phyloP scores from a whole-genome alignment of 1,140 invertebrate species.

The Drosophila lowei region DNA sequence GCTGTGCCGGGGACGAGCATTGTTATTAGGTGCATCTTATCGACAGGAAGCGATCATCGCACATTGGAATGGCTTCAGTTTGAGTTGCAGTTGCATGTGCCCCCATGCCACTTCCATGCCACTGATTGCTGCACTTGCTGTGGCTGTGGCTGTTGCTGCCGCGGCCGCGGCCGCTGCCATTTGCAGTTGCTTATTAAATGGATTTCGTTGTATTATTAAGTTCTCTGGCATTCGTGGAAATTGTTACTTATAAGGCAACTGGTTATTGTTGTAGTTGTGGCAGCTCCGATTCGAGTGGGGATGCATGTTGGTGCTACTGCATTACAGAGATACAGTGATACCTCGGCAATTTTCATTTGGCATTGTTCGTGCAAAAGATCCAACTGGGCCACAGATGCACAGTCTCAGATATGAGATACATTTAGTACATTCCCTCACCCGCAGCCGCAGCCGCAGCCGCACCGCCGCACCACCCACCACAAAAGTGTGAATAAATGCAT shows the following conservation, averaged over 20 bases:
- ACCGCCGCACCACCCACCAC: constrained; percentile 18
- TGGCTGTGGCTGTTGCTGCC: constrained; percentile 4
- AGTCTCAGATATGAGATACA: constrained; percentile 29
- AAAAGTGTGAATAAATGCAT: constrained; percentile 73
- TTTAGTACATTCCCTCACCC: constrained; percentile 2
- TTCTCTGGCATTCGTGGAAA: constrained; percentile 74
- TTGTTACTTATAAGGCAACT: constrained; percentile 63
- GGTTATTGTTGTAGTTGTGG: constrained; percentile 19
- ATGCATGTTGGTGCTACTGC: constrained; percentile 39
- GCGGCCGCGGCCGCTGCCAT: constrained; percentile 59
- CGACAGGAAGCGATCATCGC: constrained; percentile 79
- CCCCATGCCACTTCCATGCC: constrained; percentile 14
- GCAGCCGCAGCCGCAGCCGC: neutral
- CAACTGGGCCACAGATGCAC: constrained; percentile 38
- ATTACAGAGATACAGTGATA: constrained; percentile 56
- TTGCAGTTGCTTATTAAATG: constrained; percentile 78
- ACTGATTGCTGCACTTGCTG: constrained; percentile 48
- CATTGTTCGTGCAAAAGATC: constrained; percentile 39
- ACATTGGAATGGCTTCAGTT: constrained; percentile 63
- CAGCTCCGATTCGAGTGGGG: too few relatives aligned
- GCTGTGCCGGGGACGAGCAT: constrained; percentile 32
- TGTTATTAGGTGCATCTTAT: constrained; percentile 78
- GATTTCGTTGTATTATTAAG: constrained; percentile 75
- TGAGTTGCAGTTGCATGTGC: constrained; percentile 7
- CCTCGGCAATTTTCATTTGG: constrained; percentile 53